Conservation (phyloP, 2,113 vertebrate genomes). For the Sula dactylatra region DNA sequence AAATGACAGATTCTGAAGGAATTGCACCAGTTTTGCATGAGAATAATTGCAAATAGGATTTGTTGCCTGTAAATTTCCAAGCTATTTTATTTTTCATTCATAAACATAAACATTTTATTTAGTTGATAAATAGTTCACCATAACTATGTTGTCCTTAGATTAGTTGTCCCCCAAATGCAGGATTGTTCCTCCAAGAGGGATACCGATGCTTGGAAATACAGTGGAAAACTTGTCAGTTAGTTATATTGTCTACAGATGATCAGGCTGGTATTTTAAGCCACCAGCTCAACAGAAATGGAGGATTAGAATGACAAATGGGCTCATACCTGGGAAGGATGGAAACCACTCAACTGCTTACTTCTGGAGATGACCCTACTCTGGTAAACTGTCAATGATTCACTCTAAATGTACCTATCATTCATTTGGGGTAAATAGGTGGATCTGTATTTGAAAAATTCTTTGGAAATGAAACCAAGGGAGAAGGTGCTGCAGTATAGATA, state of each 20-base stretch:
- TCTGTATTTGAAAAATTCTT: neutral
- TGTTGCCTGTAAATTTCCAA: neutral
- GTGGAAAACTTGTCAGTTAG: neutral
- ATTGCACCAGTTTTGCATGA: neutral
- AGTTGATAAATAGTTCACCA: neutral
- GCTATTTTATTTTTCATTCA: neutral
- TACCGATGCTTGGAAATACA: neutral
- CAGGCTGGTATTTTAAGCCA: neutral
- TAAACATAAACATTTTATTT: neutral
- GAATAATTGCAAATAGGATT: neutral
- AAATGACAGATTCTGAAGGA: neutral
- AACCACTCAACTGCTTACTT: neutral
- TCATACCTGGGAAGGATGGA: neutral
- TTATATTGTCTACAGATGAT: neutral
- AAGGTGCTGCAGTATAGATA: neutral
- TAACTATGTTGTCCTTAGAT: neutral
- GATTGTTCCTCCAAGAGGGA: neutral
- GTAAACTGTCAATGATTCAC: neutral
- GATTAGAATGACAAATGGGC: neutral
- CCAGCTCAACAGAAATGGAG: neutral
- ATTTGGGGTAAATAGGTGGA: neutral
- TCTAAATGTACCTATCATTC: neutral
- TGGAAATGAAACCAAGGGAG: neutral
- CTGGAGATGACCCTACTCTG: neutral
- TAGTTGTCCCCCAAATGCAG: neutral